phyloP scores from a whole-genome alignment of 2,797 vertebrate genomes.

The Gouania willdenowi region DNA sequence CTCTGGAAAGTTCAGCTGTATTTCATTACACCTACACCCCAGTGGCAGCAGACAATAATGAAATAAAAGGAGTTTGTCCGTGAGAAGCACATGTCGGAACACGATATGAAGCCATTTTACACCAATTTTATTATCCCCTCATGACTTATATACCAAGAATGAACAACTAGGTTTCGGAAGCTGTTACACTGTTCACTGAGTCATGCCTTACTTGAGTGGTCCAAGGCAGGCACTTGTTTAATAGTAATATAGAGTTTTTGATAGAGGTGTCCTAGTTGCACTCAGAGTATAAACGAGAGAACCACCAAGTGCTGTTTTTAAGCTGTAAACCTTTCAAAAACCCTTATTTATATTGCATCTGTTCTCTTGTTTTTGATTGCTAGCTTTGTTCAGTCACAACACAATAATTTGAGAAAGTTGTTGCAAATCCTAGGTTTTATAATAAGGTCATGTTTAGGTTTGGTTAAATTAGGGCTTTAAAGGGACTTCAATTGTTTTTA shows the following conservation, averaged over 20 bases:
- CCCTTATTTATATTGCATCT: slow-evolving; percentile 30
- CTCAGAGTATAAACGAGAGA: too few species aligned
- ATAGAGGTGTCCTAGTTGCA: too few species aligned
- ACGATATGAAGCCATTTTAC: slow-evolving; percentile 20
- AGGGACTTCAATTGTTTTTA: too few species aligned
- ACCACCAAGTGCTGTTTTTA: slow-evolving; percentile 9
- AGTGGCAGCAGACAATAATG: slow-evolving; percentile 39
- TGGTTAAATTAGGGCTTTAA: too few species aligned
- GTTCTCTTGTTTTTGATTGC: slow-evolving; percentile 20
- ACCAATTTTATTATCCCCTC: slow-evolving; percentile 18
- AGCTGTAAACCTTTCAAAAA: slow-evolving; percentile 30
- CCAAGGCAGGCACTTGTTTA: not conserved
- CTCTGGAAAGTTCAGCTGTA: slow-evolving; percentile 24
- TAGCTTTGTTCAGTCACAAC: slow-evolving; percentile 11
- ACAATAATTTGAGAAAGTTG: not conserved
- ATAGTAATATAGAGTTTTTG: not conserved
- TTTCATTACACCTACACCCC: slow-evolving; percentile 22
- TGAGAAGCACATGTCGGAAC: slow-evolving; percentile 32
- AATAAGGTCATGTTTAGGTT: too few species aligned
- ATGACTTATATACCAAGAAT: slow-evolving; percentile 29
- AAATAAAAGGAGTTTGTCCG: slow-evolving; percentile 20
- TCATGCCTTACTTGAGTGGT: slow-evolving; percentile 11
- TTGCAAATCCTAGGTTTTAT: too few species aligned
- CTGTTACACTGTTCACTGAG: not conserved
- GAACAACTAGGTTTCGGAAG: not conserved